Evolutionary conservation across 2,113 vertebrate genomes (phyloP).

Genomic region (Trachemys scripta): DNA sequence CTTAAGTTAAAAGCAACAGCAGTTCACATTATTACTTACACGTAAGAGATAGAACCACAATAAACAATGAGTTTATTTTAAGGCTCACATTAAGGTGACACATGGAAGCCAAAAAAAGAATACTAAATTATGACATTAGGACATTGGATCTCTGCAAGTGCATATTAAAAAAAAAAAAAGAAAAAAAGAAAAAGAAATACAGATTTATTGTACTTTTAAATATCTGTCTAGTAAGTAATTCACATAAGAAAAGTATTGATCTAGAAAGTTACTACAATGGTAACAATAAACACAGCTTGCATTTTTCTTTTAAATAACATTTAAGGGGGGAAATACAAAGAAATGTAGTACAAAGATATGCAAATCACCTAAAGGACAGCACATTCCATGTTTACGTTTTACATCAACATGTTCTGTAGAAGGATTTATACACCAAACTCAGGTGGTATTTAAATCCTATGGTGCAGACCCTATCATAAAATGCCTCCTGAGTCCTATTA

Average conservation of each 20-base stretch:
- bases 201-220: constrained; percentile 37
- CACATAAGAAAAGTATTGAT: not conserved
- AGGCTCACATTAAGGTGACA: not conserved
- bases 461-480: constrained; percentile 85
- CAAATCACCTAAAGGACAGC: constrained; percentile 33
- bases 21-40: constrained; percentile 25
- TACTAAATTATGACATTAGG: not conserved
- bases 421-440: constrained; percentile 83
- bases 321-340: not conserved
- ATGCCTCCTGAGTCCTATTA: constrained; percentile 88
- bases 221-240: constrained; percentile 15
- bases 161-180: not conserved
- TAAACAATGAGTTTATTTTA: constrained; percentile 12
- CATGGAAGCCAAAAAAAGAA: constrained; percentile 17
- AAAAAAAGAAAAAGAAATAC: not conserved
- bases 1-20: constrained; percentile 24
- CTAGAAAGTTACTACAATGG: not conserved
- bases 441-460: constrained; percentile 79
- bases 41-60: not conserved
- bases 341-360: constrained; percentile 18
- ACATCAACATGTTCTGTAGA: constrained; percentile 73
- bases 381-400: constrained; percentile 69
- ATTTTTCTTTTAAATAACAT: constrained; percentile 35
- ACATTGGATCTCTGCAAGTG: not conserved
- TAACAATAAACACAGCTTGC: not conserved